Conservation (phyloP, 2,113 vertebrate genomes). For the Phalacrocorax pelagicus region DNA sequence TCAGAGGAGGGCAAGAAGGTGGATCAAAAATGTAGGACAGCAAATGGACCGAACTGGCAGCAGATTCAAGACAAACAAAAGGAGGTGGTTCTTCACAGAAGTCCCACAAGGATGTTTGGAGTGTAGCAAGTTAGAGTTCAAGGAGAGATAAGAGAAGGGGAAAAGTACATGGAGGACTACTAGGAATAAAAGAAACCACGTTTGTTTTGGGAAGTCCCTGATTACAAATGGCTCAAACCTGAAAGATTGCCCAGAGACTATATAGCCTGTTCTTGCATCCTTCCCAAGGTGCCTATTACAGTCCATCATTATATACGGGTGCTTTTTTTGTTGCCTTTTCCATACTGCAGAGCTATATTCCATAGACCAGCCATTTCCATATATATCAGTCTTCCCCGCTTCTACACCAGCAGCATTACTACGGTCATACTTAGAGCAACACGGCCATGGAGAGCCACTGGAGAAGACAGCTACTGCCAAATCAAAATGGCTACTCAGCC, state of each 20-base stretch:
- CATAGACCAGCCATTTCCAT: neutral
- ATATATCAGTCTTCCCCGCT: neutral
- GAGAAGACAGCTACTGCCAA: neutral
- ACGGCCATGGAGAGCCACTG: neutral
- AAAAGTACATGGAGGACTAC: neutral
- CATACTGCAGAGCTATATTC: neutral
- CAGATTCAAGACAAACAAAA: neutral
- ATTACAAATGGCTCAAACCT: neutral
- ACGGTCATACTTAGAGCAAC: neutral
- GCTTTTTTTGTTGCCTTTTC: neutral
- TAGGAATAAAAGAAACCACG: neutral
- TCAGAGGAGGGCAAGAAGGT: neutral
- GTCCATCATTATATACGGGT: neutral
- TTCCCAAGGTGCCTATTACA: neutral
- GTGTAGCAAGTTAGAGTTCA: neutral
- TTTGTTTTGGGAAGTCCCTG: neutral
- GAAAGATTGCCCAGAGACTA: neutral
- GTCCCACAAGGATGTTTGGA: neutral
- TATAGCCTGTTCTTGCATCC: neutral
- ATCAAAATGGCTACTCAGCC: neutral
- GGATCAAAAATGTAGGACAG: neutral
- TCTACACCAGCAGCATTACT: neutral
- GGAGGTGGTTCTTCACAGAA: neutral
- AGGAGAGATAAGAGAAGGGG: neutral
- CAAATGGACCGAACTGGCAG: fast-evolving